Percentiles rank a stretch among this genome's conserved stretches.
These are phyloP conservation scores for Acanthosoma haemorrhoidale DNA, from an alignment of 2,888 invertebrate species.

Conservation along the genomic window DNA sequence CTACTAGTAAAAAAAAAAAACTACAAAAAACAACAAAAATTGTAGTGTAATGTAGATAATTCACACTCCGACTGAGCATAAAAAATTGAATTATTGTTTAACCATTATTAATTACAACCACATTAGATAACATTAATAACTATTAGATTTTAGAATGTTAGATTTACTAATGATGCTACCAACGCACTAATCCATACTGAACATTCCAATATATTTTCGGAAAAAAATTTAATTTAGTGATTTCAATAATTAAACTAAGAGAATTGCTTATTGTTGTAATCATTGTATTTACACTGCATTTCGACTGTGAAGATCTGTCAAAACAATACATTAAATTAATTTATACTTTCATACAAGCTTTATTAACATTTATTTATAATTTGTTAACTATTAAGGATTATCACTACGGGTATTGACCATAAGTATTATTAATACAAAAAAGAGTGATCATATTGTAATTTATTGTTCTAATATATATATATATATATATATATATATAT, in stretches of 20 bases:
- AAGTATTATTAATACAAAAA: slow-evolving; percentile 23
- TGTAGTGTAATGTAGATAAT: not conserved
- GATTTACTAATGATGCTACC: not conserved
- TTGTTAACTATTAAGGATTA: slow-evolving; percentile 9
- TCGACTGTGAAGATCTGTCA: not conserved
- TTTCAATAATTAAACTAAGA: not conserved
- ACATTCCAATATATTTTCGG: slow-evolving; percentile 1
- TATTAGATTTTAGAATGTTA: not conserved
- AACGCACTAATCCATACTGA: not conserved
- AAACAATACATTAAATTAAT: not conserved
- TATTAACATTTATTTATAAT: not conserved
- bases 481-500: not conserved
- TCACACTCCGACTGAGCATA: not conserved
- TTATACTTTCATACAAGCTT: not conserved
- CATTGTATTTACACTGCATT: not conserved
- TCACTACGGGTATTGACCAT: slow-evolving; percentile 29
- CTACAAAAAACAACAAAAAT: too few relatives aligned
- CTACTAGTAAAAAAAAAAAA: not conserved
- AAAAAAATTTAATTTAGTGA: not conserved
- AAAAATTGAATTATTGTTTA: too few relatives aligned
- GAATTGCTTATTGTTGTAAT: not conserved
- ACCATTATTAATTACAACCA: not conserved
- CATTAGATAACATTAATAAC: not conserved
- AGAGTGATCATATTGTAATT: slow-evolving; percentile 28
- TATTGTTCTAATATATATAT: slow-evolving; percentile 13